Percentiles rank a stretch among this genome's conserved stretches.
These are phyloP conservation scores for Gryon sp. DNA, from an alignment of 1,140 invertebrate species.

Conservation along the genomic window DNA sequence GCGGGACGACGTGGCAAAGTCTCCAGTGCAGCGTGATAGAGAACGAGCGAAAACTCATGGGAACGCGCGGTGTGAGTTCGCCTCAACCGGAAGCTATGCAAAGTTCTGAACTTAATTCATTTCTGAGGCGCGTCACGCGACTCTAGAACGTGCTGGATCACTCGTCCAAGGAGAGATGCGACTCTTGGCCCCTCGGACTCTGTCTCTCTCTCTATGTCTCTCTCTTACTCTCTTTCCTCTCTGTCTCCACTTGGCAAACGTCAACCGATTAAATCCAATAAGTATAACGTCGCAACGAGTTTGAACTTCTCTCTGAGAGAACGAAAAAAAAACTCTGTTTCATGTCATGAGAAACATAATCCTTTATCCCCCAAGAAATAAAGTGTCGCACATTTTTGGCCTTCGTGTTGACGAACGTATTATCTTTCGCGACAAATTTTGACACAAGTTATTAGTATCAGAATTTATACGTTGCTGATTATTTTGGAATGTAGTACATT, in stretches of 20 bases:
- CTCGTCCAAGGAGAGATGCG: constrained; percentile 46
- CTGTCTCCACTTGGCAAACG: constrained; percentile 19
- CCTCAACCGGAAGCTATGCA: constrained; percentile 69
- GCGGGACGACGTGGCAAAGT: constrained; percentile 41
- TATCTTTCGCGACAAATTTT: no score
- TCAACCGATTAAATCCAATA: constrained; percentile 33
- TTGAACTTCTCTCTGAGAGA: no score
- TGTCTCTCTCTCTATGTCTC: no score
- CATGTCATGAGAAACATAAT: no score
- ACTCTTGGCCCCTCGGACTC: constrained; percentile 18
- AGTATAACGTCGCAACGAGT: constrained; percentile 6
- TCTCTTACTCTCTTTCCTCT: no score
- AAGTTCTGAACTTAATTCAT: constrained; percentile 75
- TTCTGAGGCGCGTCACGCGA: constrained; percentile 73
- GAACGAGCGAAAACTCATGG: constrained; percentile 47
- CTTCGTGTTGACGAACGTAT: no score
- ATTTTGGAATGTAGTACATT: no score
- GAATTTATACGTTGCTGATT: no score
- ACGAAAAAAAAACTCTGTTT: no score
- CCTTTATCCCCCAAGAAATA: no score
- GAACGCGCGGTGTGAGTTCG: constrained; percentile 43
- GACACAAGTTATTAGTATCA: no score
- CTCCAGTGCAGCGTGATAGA: constrained; percentile 34
- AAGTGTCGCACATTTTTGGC: no score
- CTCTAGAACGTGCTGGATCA: constrained; percentile 69